Evolutionary conservation across 2,113 vertebrate species (phyloP), one percentile per base, ranked within the genome.

Genomic region (Ceuthmochares aereus): DNA sequence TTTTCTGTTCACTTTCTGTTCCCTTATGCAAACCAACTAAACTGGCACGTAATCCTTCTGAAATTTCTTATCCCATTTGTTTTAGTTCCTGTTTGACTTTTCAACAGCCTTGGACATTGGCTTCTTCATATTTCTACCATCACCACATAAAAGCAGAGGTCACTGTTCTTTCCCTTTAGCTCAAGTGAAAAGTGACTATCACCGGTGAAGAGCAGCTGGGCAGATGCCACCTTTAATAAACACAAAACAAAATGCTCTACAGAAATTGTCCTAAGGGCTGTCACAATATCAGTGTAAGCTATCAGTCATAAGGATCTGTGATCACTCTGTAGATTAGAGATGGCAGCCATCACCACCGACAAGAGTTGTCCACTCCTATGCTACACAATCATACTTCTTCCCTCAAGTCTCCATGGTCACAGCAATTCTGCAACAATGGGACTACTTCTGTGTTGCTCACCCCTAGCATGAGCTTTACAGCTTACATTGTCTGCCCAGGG

Each of bases 211-310:
- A 84, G 42, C 87, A 93, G 84, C 81, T 93, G 74, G 81, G 72
- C 72, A 84, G 66, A 94, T 87, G 89, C 64, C 87, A 89, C 26
- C 42, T 54, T 91, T 63, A 95, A 93, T 82, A 93, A 89, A 84
- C 66, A 78, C 27, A 78, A 84, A 91, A 82, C 87, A 91, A 93
- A 84, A 91, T 7, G 5, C 84, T 68, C 77, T 69, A 63, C 18
- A 68, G 90, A 91, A 91, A 95, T 81, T 75, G 84, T 64, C 89
- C 87, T 93, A 89, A 93, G 84, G 93, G 87, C 60, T 93, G 92
- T 91, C 87, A 70, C 3, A 84, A 56, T 80, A 82, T 19, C 87
- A 94, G 26, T 43, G 29, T 72, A 78, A 96, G 22, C 52, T 55
- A 89, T 59, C 92, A 78, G 66, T 87, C 62, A 34, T 25, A 79